Evolutionary conservation across 2,113 vertebrate genomes (phyloP).

Genomic region (Otus sunia): DNA sequence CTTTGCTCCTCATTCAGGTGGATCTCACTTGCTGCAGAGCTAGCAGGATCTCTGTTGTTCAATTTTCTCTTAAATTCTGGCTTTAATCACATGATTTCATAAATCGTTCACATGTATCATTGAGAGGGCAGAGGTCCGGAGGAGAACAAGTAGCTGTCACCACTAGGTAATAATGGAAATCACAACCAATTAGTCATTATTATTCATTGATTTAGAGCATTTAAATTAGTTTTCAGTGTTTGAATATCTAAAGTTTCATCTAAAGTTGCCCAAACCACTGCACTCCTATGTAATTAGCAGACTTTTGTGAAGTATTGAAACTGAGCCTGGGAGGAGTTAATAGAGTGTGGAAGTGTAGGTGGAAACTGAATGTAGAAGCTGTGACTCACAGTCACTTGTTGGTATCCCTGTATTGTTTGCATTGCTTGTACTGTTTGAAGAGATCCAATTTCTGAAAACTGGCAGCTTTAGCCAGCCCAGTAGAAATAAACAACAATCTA

Average conservation of each 20-base stretch:
- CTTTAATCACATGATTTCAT: not conserved
- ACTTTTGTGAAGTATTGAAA: not conserved
- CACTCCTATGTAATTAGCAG: not conserved
- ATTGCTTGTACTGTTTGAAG: not conserved
- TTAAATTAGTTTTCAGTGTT: not conserved
- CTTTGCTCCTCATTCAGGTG: accelerated
- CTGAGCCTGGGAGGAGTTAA: constrained; percentile 4
- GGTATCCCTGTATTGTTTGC: constrained; percentile 24
- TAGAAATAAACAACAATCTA: constrained; percentile 6
- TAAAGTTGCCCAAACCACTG: not conserved
- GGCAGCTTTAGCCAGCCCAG: not conserved
- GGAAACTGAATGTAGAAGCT: not conserved
- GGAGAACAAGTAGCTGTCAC: not conserved
- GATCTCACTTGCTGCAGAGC: not conserved
- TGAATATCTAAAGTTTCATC: not conserved
- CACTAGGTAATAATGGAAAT: not conserved
- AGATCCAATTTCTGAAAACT: not conserved
- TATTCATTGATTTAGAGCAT: not conserved
- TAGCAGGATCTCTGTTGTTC: not conserved
- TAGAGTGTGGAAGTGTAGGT: constrained; percentile 22
- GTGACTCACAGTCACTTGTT: constrained; percentile 31
- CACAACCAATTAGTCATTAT: not conserved
- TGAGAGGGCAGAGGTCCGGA: not conserved
- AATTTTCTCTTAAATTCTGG: not conserved
- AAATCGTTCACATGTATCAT: not conserved